phyloP scores from a whole-genome alignment of 2,797 vertebrate species.

The Notamacropus eugenii region DNA sequence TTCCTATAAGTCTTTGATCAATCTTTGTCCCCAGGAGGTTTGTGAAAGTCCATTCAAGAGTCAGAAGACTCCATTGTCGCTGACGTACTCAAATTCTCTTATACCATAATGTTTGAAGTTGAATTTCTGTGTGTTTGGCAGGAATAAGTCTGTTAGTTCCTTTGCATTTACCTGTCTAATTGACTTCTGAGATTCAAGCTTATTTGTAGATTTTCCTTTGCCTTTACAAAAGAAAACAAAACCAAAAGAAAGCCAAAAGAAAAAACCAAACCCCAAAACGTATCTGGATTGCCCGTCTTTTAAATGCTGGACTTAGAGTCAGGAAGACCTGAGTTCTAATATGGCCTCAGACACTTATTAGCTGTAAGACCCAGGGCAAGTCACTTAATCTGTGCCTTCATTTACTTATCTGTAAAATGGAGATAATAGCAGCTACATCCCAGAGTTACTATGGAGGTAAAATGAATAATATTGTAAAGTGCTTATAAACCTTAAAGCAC shows the following conservation, averaged over 20 bases:
- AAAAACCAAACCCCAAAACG: neutral
- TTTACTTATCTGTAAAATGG: neutral
- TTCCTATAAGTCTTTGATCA: neutral
- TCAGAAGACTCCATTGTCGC: neutral
- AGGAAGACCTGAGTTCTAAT: neutral
- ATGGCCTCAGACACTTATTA: neutral
- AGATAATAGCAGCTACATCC: neutral
- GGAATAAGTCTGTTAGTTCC: neutral
- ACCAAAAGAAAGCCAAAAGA: too few species aligned
- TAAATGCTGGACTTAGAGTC: neutral
- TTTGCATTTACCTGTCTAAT: neutral
- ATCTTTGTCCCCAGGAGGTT: constrained; percentile 3
- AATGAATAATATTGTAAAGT: neutral
- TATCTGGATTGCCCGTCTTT: neutral
- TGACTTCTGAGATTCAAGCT: neutral
- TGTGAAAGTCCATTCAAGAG: constrained; percentile 3
- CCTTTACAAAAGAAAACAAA: neutral
- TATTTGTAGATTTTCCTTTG: neutral
- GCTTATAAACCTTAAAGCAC: neutral
- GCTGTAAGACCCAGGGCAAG: neutral
- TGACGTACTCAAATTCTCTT: constrained; percentile 12
- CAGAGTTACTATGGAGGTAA: neutral
- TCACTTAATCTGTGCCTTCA: neutral
- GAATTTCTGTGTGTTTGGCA: neutral
- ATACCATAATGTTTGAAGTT: constrained; percentile 17